Evolutionary conservation across 2,888 invertebrate genomes (phyloP).

Genomic region (Drosophila borealis): DNA sequence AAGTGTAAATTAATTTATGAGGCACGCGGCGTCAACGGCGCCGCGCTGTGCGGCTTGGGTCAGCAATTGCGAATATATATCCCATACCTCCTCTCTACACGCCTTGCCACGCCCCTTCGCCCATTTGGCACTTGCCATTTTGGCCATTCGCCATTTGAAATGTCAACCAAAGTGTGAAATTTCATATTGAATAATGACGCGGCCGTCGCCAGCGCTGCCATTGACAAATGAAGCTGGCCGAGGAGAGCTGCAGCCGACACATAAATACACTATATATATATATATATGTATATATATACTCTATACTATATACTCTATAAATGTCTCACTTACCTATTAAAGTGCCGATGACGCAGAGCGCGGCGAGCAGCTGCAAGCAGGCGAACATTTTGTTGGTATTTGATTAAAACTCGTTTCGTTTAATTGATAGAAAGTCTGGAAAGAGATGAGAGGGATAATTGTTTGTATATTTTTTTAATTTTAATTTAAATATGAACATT

Average conservation of each 20-base stretch:
- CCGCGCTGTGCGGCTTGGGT: constrained; percentile 59
- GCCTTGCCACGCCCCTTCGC: background rate
- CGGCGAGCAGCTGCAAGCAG: constrained; percentile 45
- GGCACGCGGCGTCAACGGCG: constrained; percentile 69
- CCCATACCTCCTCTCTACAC: background rate
- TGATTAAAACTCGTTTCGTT: constrained; percentile 2
- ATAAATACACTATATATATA: background rate
- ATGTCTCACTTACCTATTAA: constrained; percentile 65
- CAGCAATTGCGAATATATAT: constrained; percentile 26
- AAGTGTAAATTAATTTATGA: constrained; percentile 79
- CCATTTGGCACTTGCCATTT: constrained; percentile 23
- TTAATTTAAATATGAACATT: no score
- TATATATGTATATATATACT: background rate
- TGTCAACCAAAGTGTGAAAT: constrained; percentile 76
- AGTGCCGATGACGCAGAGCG: constrained; percentile 49
- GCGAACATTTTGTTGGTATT: constrained; percentile 59
- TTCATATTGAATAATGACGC: constrained; percentile 70
- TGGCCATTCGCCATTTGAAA: constrained; percentile 52
- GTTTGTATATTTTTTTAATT: background rate
- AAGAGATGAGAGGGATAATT: constrained; percentile 14
- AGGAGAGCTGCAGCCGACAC: constrained; percentile 25
- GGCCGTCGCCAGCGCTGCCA: constrained; percentile 16
- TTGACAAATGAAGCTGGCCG: constrained; percentile 68
- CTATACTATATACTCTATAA: constrained; percentile 12
- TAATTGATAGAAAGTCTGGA: constrained; percentile 30